Base-by-base conservation (phyloP, 2,113 vertebrate species). In the Panthera uncia region DNA sequence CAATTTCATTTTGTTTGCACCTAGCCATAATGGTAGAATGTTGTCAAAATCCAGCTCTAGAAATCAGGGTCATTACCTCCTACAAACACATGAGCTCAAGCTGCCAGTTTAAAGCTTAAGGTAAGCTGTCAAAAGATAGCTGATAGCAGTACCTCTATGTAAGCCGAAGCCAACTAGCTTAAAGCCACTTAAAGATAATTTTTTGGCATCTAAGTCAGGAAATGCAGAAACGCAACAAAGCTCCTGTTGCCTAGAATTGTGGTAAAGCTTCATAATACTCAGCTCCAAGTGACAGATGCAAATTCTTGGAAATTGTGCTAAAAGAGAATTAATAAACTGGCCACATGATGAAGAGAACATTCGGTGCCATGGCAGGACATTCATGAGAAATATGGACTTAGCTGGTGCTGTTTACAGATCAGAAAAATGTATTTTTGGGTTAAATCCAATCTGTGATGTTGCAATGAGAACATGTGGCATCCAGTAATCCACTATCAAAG, bases 391-490 rank as follows among this genome's bases (percentile, higher is more conserved):
- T 95, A 91, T 48, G 19, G 71, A 92, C 97, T 96, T 68, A 91
- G 84, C 90, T 88, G 85, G 69, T 87, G 12, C 68, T 96, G 50
- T 97, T 90, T 97, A 95, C 63, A 88, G 74, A 94, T 92, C 33
- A 96, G 83, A 84, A 92, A 97, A 94, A 93, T 84, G 66, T 69
- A 82, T 84, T 93, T 97, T 85, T 93, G 57, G 83, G 52, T 61
- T 94, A 81, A 95, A 97, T 97, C 48, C 78, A 94, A 94, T 95
- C 80, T 97, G 65, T 95, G 97, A 96, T 94, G 73, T 95, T 92
- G 63, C 89, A 81, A 2, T 15, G 33, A 94, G 92, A 94, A 96
- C 89, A 94, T 71, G 74, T 90, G 90, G 33, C 65, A 36, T 86
- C 41, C 36, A 71, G 55, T 96, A 97, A 97, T 98, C 95, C 76